Evolutionary conservation across 2,113 vertebrate genomes (phyloP).

Genomic region (Neofelis nebulosa): DNA sequence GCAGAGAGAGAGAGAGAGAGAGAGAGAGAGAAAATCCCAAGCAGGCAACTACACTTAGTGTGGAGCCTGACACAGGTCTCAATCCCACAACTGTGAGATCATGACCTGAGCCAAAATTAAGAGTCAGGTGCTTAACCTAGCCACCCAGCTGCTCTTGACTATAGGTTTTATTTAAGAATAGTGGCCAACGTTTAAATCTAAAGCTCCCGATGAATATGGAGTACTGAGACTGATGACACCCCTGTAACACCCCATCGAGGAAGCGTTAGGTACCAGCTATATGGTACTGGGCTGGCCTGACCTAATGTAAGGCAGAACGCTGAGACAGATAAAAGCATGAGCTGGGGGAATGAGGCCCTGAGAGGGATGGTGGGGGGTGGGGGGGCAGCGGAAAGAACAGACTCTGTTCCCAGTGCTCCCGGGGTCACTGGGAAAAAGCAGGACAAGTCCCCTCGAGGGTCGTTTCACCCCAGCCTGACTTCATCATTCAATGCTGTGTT

Average conservation of each 20-base stretch:
- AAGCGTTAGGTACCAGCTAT: neutral
- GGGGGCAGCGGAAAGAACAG: neutral
- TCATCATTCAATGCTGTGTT: neutral
- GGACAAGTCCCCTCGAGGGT: neutral
- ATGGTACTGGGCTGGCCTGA: too few relatives aligned
- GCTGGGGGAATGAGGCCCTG: too few relatives aligned
- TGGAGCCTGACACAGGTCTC: too few relatives aligned
- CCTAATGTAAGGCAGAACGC: neutral
- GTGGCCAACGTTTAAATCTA: neutral
- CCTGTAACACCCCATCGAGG: accelerated
- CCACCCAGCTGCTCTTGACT: too few relatives aligned
- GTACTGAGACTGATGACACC: too few relatives aligned
- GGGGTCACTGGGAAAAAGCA: neutral
- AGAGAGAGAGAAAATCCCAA: too few relatives aligned
- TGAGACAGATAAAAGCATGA: neutral
- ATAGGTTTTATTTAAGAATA: neutral
- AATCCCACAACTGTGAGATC: too few relatives aligned
- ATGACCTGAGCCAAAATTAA: too few relatives aligned
- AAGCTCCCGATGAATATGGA: neutral
- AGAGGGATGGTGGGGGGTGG: neutral
- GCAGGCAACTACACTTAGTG: too few relatives aligned
- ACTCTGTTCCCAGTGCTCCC: neutral
- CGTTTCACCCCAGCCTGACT: neutral
- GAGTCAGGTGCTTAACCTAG: too few relatives aligned
- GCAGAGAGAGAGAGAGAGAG: too few relatives aligned